These are phyloP conservation scores for Alloscopus bannaensis DNA, from an alignment of 2,888 invertebrate species.

Conservation along the genomic window DNA sequence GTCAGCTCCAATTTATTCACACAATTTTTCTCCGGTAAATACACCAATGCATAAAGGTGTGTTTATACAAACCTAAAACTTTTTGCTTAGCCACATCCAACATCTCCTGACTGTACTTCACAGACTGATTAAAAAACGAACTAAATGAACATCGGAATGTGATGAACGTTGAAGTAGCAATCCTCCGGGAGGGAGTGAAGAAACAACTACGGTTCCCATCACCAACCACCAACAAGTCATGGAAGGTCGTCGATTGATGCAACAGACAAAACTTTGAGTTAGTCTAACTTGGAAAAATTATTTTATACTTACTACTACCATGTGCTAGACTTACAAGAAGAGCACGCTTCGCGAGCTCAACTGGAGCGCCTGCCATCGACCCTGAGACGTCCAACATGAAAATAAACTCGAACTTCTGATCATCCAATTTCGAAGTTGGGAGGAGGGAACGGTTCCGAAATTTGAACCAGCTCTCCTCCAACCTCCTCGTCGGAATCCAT, in stretches of 20 bases:
- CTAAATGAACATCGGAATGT: constrained; percentile 13
- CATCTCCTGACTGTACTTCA: constrained; percentile 39
- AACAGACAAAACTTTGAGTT: no score
- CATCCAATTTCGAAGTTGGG: constrained; percentile 39
- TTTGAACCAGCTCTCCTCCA: not conserved
- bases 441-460: constrained; percentile 31
- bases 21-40: not conserved
- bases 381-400: constrained; percentile 36
- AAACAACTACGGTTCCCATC: constrained; percentile 49
- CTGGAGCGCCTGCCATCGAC: constrained; percentile 25
- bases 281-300: no score
- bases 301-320: no score
- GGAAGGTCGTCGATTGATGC: no score
- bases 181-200: constrained; percentile 56
- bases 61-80: constrained; percentile 28
- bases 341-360: constrained; percentile 25
- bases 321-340: constrained; percentile 13
- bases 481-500: no score
- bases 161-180: constrained; percentile 59
- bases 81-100: constrained; percentile 34
- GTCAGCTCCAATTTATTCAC: no score
- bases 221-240: not conserved
- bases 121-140: constrained; percentile 31
- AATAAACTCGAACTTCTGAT: constrained; percentile 43
- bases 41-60: not conserved